A percentile compares a stretch with the other conserved stretches of the same genome.
Evolutionary conservation across 92 coral and sea anemone genomes (phyloP).

Genomic region (Palythoa grandis): DNA sequence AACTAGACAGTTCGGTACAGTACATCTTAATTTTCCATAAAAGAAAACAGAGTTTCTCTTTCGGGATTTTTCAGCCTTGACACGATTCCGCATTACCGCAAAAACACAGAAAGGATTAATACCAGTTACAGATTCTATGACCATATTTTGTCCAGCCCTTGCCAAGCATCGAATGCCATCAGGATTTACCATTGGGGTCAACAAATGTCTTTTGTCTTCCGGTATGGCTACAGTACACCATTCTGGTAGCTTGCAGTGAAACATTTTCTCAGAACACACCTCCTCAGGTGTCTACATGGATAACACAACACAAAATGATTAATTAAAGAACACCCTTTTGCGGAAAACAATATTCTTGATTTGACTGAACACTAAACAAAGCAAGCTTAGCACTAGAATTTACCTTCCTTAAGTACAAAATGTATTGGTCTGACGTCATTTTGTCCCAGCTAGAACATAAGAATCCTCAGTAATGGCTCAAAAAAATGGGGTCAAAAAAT

Average conservation of each 20-base stretch:
- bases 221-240: background rate
- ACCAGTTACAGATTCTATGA: background rate
- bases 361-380: too few relatives aligned
- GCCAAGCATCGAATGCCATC: background rate
- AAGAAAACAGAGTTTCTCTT: background rate
- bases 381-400: too few relatives aligned
- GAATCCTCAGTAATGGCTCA: too few relatives aligned
- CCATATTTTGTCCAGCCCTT: background rate
- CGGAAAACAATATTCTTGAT: background rate
- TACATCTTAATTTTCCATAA: background rate
- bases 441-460: too few relatives aligned
- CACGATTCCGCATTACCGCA: background rate
- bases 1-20: background rate
- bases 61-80: background rate
- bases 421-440: too few relatives aligned
- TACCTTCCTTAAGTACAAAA: too few relatives aligned
- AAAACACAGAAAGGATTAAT: conserved; percentile 6
- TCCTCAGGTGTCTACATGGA: background rate
- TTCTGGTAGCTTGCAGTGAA: background rate
- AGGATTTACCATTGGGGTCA: background rate
- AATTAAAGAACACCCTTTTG: background rate
- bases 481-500: too few relatives aligned
- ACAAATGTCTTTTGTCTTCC: background rate
- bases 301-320: background rate
- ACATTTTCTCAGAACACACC: background rate